These are phyloP conservation scores for Pterocles burchelli DNA, from an alignment of 2,113 vertebrate species.

Conservation along the genomic window DNA sequence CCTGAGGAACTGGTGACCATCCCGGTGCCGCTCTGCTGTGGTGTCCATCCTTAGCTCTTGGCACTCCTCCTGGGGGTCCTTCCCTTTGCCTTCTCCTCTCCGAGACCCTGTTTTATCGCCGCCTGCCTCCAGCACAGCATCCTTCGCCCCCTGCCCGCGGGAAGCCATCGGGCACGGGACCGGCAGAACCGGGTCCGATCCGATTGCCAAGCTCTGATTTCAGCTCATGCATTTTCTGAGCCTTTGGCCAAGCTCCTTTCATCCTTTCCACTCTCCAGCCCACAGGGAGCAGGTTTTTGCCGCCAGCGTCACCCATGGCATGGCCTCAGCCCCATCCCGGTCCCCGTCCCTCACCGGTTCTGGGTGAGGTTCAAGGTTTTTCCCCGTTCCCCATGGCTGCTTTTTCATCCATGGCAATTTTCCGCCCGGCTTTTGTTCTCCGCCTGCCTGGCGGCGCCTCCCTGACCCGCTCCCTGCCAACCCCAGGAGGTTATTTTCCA, in stretches of 20 bases:
- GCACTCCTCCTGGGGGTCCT: background rate
- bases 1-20: accelerated
- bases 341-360: accelerated
- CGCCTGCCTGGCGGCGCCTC: accelerated
- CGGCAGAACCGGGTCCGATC: background rate
- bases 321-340: accelerated
- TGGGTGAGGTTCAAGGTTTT: accelerated
- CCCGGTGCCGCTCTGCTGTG: accelerated
- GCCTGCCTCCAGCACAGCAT: background rate
- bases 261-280: background rate
- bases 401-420: background rate
- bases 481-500: accelerated
- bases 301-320: accelerated
- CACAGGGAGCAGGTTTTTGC: background rate
- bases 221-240: accelerated
- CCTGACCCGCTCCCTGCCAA: background rate
- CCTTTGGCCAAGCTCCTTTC: background rate
- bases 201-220: accelerated
- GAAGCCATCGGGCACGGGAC: accelerated
- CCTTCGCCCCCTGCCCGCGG: accelerated
- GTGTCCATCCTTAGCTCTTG: background rate
- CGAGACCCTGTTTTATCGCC: accelerated
- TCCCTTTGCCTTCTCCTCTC: background rate
- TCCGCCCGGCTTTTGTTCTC: background rate
- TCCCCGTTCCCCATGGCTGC: accelerated